Conservation (phyloP, 2,888 invertebrate genomes). For the Cryptocephalus primarius region DNA sequence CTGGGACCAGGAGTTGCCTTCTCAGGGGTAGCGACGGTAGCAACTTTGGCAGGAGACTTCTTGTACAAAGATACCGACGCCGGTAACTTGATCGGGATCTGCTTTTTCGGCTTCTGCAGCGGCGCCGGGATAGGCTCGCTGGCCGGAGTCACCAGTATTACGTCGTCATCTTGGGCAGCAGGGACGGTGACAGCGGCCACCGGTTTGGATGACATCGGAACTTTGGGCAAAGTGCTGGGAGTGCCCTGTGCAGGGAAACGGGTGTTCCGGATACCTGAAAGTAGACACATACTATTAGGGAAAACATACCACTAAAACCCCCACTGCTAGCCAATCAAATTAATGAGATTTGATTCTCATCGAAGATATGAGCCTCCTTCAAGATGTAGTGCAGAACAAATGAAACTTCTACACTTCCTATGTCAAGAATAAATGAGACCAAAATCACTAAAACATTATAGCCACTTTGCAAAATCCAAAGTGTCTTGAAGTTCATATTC, state of each 20-base stretch:
- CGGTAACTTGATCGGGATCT: conserved; percentile 3
- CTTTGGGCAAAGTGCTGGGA: conserved; percentile 29
- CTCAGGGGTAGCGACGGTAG: background rate
- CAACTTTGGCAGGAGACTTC: conserved; percentile 1
- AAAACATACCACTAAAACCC: no score
- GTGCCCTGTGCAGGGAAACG: conserved; percentile 29
- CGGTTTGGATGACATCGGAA: conserved; percentile 33
- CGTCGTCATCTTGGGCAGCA: conserved; percentile 32
- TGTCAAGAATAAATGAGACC: no score
- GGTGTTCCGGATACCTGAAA: conserved; percentile 27
- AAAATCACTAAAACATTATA: no score
- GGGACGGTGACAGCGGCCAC: conserved; percentile 28
- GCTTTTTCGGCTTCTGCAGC: conserved; percentile 7
- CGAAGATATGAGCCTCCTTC: no score
- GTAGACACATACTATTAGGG: background rate
- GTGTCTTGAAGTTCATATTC: no score
- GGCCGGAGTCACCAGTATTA: conserved; percentile 36
- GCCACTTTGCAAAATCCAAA: no score
- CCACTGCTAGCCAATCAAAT: no score
- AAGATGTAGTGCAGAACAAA: no score
- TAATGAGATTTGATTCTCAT: no score
- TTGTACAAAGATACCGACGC: conserved; percentile 5
- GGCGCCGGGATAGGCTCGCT: conserved; percentile 9
- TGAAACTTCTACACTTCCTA: no score
- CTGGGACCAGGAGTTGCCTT: background rate